Conservation (phyloP, 2,113 vertebrate genomes). For the Pelmatolapia mariae region DNA sequence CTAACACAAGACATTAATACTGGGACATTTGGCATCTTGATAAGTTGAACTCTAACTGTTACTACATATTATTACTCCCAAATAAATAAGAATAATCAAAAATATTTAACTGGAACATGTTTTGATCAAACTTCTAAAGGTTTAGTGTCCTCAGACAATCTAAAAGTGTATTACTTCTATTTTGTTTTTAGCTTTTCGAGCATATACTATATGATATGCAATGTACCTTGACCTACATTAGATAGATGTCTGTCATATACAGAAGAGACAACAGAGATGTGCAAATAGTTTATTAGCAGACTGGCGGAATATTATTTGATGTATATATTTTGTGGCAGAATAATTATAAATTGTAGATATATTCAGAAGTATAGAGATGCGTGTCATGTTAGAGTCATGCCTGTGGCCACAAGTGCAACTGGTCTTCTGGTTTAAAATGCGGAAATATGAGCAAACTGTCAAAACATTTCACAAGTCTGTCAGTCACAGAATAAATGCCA, state of each 20-base stretch:
- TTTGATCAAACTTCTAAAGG: not conserved
- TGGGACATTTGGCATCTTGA: not conserved
- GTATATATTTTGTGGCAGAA: constrained; percentile 35
- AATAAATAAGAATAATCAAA: not conserved
- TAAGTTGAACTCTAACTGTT: not conserved
- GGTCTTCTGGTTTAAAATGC: not conserved
- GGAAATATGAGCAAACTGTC: not conserved
- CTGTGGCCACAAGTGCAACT: not conserved
- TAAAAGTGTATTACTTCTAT: not conserved
- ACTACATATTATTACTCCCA: not conserved
- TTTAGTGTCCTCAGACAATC: not conserved
- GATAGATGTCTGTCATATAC: not conserved
- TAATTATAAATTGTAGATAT: not conserved
- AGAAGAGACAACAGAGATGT: not conserved
- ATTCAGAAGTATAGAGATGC: accelerated
- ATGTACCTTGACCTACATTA: accelerated
- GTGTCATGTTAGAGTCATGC: not conserved
- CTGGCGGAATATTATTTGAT: constrained; percentile 38
- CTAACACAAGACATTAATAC: not conserved
- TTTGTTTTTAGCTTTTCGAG: not conserved
- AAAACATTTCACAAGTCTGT: not conserved
- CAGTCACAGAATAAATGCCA: not conserved
- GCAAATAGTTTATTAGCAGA: constrained; percentile 63
- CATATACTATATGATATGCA: not conserved
- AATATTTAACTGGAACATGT: not conserved